Evolutionary conservation across 2,888 invertebrate genomes (phyloP).

Genomic region (Orthonychiurus folsomi): DNA sequence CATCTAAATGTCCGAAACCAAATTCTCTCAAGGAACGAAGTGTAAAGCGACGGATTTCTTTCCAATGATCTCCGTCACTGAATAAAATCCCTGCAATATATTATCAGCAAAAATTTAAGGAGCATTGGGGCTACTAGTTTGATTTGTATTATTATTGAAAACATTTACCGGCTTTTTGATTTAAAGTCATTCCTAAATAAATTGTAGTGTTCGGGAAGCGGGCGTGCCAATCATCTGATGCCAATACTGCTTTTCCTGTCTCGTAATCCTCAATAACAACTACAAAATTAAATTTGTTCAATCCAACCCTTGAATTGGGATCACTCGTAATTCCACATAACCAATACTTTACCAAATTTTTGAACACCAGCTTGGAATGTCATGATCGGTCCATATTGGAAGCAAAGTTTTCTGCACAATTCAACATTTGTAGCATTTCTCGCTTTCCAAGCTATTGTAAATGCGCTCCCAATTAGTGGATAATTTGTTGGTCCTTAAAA

Average conservation of each 20-base stretch:
- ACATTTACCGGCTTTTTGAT: slow-evolving; percentile 6
- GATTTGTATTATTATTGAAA: background rate
- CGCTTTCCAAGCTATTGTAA: slow-evolving; percentile 3
- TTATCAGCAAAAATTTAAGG: background rate
- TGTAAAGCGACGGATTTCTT: slow-evolving; percentile 7
- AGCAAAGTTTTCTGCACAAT: background rate
- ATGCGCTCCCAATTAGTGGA: slow-evolving; percentile 10
- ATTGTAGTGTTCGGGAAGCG: slow-evolving; percentile 4
- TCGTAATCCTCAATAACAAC: slow-evolving; percentile 10
- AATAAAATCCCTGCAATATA: slow-evolving; percentile 8
- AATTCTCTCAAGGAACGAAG: slow-evolving; percentile 11
- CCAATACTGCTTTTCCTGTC: background rate
- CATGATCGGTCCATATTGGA: slow-evolving; percentile 11
- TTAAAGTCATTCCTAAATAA: slow-evolving; percentile 7
- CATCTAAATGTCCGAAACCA: slow-evolving; percentile 6
- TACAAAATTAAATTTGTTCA: background rate
- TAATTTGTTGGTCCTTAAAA: slow-evolving; percentile 4
- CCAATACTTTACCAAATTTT: slow-evolving; percentile 10
- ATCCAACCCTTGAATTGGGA: background rate
- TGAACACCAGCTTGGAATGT: slow-evolving; percentile 12
- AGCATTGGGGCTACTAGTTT: background rate
- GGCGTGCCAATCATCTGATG: slow-evolving; percentile 11
- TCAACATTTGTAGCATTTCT: slow-evolving; percentile 7
- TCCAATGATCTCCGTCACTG: slow-evolving; percentile 8
- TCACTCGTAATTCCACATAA: background rate